phyloP scores from a whole-genome alignment of 2,888 invertebrate genomes.

The Tetanocera ferruginea region DNA sequence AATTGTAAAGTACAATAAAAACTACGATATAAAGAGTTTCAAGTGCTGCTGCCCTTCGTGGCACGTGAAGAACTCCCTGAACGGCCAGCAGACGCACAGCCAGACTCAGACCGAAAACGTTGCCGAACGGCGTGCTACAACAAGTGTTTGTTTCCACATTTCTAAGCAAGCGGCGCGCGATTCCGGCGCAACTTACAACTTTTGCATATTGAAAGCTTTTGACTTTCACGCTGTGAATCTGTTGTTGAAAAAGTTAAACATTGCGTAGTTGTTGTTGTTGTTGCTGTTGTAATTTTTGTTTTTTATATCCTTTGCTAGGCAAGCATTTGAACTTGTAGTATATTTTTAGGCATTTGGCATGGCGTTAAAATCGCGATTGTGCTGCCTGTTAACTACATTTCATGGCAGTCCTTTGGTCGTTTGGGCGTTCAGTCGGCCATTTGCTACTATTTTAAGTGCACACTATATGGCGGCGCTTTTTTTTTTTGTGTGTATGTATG shows the following conservation, averaged over 20 bases:
- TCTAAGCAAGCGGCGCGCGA: slow-evolving; percentile 6
- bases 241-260: slow-evolving; percentile 9
- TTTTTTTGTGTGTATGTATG: not conserved
- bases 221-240: slow-evolving; percentile 10
- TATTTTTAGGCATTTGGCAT: slow-evolving; percentile 26
- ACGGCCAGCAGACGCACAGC: slow-evolving; percentile 6
- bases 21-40: slow-evolving; percentile 24
- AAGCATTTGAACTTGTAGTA: slow-evolving; percentile 5
- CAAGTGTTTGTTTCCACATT: slow-evolving; percentile 31
- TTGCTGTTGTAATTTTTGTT: slow-evolving; percentile 24
- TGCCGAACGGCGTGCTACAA: slow-evolving; percentile 1
- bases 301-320: not conserved
- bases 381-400: slow-evolving; percentile 16
- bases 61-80: not conserved
- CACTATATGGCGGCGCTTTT: not conserved
- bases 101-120: not conserved
- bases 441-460: slow-evolving; percentile 15
- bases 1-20: slow-evolving; percentile 13
- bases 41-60: slow-evolving; percentile 12
- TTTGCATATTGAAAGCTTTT: slow-evolving; percentile 29
- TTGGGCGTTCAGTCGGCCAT: not conserved
- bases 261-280: slow-evolving; percentile 28
- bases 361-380: slow-evolving; percentile 35
- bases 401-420: not conserved
- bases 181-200: slow-evolving; percentile 15